These are phyloP conservation scores for Megaptera novaeangliae DNA, from an alignment of 2,113 vertebrate species.

Conservation along the genomic window DNA sequence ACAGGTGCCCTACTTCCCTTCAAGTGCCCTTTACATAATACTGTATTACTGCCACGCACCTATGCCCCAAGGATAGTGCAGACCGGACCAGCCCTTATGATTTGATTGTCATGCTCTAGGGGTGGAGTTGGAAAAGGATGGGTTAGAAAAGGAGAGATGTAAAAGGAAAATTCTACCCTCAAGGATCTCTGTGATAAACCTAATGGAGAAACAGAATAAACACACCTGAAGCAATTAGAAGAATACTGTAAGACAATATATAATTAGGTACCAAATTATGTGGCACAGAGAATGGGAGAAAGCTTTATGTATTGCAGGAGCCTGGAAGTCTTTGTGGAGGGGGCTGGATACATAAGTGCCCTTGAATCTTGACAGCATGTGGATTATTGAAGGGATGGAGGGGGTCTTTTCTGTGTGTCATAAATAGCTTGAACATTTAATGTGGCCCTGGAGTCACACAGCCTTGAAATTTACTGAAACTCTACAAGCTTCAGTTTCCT, in stretches of 20 bases:
- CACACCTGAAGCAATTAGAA: conserved; percentile 34
- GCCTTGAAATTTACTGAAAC: not conserved
- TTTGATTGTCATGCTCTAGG: not conserved
- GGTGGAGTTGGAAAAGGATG: not conserved
- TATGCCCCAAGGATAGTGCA: not conserved
- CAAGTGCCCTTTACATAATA: not conserved
- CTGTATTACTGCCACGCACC: not conserved
- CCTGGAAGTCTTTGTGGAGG: not conserved
- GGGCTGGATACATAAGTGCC: not conserved
- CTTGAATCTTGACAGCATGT: not conserved
- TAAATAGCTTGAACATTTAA: not conserved
- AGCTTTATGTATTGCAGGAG: not conserved
- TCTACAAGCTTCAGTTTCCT: not conserved
- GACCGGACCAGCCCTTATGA: not conserved
- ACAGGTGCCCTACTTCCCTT: too few species aligned
- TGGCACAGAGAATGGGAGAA: not conserved
- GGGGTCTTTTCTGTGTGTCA: not conserved
- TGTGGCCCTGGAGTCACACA: not conserved
- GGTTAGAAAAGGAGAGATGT: not conserved
- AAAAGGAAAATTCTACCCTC: not conserved
- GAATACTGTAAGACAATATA: conserved; percentile 31
- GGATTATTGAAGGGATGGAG: not conserved
- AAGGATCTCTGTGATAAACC: not conserved
- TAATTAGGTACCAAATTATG: conserved; percentile 50
- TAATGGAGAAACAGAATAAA: conserved; percentile 37